Evolutionary conservation across 2,113 vertebrate species (phyloP), one percentile per base, ranked within the genome.

Genomic region (Bos indicus): DNA sequence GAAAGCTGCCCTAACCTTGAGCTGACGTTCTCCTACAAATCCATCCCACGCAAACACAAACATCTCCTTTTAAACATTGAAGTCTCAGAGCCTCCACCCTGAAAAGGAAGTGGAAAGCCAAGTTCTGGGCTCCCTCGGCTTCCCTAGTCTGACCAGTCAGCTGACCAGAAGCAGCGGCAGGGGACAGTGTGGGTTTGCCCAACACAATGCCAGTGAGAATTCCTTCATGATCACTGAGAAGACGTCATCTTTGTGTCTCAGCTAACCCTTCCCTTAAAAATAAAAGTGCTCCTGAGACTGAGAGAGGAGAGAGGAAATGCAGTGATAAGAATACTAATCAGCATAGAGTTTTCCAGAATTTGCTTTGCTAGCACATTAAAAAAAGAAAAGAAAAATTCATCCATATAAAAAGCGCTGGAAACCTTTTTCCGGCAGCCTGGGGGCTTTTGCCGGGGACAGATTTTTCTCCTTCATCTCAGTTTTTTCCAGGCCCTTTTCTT

Each of bases 331-430:
- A 97, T 90, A 84, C n/a, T 94, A 93, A 98, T 95, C 86, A 80
- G 82, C 67, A 92, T 0, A 11, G 95, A 71, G 78, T 85, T 67
- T 96, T 97, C 97, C 91, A 93, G 94, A 28, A 7, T 26, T 92
- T 86, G 91, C 67, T 96, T 86, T 83, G 52, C 67, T 77, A 92
- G 78, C n/a, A 82, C 30, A 40, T 81, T 74, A 40, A 88, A 82
- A 90, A 62, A 83, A 95, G 12, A 33, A 62, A 62, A 62, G 60
- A 92, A 81, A 62, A 86, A 77, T 59, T 33, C 85, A 80, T 95
- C 95, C 71, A 77, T 95, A 91, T 97, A 96, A 95, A 98, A 98
- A 98, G 85, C 0, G 0, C 83, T 94, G 82, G 88, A 93, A 98
- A 88, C 89, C 71, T 94, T 93, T 92, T 90, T 56, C 96, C 91